Evolutionary conservation across 2,888 invertebrate species (phyloP), one percentile per base, ranked within the genome.

Genomic region (Phyllotreta cruciferae): DNA sequence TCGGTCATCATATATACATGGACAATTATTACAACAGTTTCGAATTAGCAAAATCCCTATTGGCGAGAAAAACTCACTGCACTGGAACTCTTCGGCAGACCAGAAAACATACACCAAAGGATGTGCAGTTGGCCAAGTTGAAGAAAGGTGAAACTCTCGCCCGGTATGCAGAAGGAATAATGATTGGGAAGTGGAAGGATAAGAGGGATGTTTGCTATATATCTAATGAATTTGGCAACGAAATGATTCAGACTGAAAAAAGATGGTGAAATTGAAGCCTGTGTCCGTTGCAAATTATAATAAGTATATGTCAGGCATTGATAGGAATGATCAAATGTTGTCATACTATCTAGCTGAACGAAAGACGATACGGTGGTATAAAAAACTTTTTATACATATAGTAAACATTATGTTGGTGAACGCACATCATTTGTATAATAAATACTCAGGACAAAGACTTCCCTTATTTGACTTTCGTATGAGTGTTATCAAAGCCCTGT

Each of bases 1-100:
- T 11, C 4, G 69, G 62, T 35, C 66, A 65, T 49, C 11, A 56
- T 6, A 34, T 66, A 35, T 66, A 60, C 54, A 44, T 68, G 24
- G 66, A 67, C 42, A 68, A 69, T 39, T 67, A 53, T 42, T 65
- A 66, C 37, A 67, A 67, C 38, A 63, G 13, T 56, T 49, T 47
- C 35, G 52, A 39, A 7, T 60, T 73, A 14, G 56, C 56, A 6
- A 45, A 36, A 7, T n/a, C 13, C 13, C 56, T 56, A 10, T 42
- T 64, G 38, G 57, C 66, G 39, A 64, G 61, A 13, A 61, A 69
- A 60, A 73, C 68, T 0, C 67, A 70, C 53, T 66, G 53, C 24
- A 69, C 69, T 1, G 72, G 72, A 10, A 72, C n/a, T n/a, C n/a
- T n/a, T n/a, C n/a, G n/a, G n/a, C n/a, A n/a, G n/a, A n/a, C n/a